Evolutionary conservation across 1,140 invertebrate species (phyloP).

Genomic region (Drosophila lacertosa): DNA sequence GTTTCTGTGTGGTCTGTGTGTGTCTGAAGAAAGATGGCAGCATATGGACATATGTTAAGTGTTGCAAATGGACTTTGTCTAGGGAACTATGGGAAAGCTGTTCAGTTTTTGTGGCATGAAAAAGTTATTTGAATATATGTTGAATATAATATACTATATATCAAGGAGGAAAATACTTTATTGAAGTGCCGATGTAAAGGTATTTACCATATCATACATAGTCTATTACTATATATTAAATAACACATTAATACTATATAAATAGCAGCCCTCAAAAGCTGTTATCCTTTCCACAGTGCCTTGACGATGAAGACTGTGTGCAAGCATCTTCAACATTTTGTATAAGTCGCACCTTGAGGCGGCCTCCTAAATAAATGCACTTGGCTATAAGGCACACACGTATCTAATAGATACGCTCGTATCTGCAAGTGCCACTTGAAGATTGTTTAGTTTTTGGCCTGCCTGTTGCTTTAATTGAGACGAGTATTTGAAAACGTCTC

Average conservation of each 20-base stretch:
- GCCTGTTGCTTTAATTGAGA: conserved; percentile 16
- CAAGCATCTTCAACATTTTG: conserved; percentile 31
- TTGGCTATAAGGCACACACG: conserved; percentile 42
- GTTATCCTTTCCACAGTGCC: neutral
- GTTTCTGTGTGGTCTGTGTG: conserved; percentile 17
- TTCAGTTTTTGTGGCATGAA: neutral
- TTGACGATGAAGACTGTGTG: neutral
- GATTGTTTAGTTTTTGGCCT: neutral
- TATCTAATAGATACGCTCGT: conserved; percentile 28
- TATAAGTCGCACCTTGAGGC: conserved; percentile 54
- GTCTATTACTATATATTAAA: too few relatives aligned
- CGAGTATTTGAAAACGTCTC: neutral
- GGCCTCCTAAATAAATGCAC: conserved; percentile 43
- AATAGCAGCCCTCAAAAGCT: too few relatives aligned
- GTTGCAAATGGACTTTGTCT: conserved; percentile 17
- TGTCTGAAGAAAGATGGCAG: conserved; percentile 22
- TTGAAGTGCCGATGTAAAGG: too few relatives aligned
- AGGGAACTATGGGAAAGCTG: neutral
- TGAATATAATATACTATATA: too few relatives aligned
- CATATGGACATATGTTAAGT: conserved; percentile 21
- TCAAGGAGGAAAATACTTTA: too few relatives aligned
- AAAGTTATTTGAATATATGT: too few relatives aligned
- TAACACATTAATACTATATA: too few relatives aligned
- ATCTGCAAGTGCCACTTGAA: conserved; percentile 10
- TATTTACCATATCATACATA: too few relatives aligned